Conservation (phyloP, 1,140 invertebrate genomes). For the Halyomorpha halys region DNA sequence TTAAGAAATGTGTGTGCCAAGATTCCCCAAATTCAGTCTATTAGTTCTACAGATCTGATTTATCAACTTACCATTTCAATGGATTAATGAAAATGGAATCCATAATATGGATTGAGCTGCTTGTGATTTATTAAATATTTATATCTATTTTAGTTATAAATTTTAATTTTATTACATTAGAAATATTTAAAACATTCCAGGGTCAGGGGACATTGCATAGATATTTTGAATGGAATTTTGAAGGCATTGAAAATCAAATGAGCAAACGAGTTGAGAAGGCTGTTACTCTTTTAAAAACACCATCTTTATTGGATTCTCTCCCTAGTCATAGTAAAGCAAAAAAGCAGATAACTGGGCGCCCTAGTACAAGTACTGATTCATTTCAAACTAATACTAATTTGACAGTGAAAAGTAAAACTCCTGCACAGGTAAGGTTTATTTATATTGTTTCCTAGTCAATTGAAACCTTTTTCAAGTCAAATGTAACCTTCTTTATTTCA, state of each 20-base stretch:
- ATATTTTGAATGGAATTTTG: constrained; percentile 48
- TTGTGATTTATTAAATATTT: neutral
- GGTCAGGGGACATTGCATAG: constrained; percentile 58
- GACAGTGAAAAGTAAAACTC: constrained; percentile 21
- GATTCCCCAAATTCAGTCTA: too few relatives aligned
- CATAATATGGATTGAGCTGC: too few relatives aligned
- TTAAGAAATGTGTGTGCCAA: too few relatives aligned
- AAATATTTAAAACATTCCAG: constrained; percentile 31
- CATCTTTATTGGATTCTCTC: neutral
- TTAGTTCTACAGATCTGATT: too few relatives aligned
- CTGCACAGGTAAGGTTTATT: constrained; percentile 22
- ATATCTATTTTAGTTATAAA: neutral
- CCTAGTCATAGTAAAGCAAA: neutral
- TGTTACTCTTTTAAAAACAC: constrained; percentile 41
- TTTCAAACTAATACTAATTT: neutral
- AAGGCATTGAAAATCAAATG: constrained; percentile 35
- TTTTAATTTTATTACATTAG: neutral
- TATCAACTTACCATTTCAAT: too few relatives aligned
- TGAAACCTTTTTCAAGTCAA: too few relatives aligned
- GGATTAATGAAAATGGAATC: too few relatives aligned
- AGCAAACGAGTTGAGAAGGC: constrained; percentile 72
- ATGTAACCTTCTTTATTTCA: too few relatives aligned
- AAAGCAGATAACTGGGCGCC: neutral
- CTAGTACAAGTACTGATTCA: neutral
- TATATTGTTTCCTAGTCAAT: too few relatives aligned